Evolutionary conservation across 2,113 vertebrate species (phyloP).

Genomic region (Hyperoodon ampullatus): DNA sequence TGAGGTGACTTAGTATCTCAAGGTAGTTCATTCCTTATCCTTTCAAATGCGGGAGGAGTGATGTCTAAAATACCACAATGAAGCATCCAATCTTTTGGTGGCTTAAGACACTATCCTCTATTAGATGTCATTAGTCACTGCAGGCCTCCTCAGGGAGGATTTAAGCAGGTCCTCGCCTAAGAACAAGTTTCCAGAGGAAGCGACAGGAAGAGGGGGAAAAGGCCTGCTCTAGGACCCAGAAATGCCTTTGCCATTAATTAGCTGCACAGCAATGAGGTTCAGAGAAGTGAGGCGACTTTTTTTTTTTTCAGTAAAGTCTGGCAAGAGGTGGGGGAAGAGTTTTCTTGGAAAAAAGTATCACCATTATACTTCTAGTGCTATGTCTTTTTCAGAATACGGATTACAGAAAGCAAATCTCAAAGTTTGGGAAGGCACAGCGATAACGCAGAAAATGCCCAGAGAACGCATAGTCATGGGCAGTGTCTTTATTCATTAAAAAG

Average conservation of each 20-base stretch:
- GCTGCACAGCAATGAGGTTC: neutral
- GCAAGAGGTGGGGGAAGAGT: neutral
- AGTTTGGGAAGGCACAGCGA: neutral
- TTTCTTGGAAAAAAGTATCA: neutral
- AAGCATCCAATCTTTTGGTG: neutral
- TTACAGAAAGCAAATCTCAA: neutral
- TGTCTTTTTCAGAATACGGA: neutral
- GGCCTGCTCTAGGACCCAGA: neutral
- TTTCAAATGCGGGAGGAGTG: neutral
- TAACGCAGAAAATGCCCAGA: neutral
- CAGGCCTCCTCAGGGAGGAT: neutral
- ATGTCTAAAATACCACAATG: neutral
- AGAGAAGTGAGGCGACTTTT: neutral
- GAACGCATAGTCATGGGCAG: neutral
- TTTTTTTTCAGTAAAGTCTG: neutral
- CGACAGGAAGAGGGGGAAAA: neutral
- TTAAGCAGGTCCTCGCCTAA: neutral
- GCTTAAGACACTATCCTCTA: neutral
- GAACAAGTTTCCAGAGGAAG: neutral
- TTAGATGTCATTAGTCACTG: neutral
- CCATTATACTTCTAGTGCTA: neutral
- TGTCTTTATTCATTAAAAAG: neutral
- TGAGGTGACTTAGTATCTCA: neutral
- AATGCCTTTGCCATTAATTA: neutral
- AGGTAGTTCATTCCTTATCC: neutral